phyloP scores from a whole-genome alignment of 2,888 invertebrate genomes.

The Cyclophora albipunctata region DNA sequence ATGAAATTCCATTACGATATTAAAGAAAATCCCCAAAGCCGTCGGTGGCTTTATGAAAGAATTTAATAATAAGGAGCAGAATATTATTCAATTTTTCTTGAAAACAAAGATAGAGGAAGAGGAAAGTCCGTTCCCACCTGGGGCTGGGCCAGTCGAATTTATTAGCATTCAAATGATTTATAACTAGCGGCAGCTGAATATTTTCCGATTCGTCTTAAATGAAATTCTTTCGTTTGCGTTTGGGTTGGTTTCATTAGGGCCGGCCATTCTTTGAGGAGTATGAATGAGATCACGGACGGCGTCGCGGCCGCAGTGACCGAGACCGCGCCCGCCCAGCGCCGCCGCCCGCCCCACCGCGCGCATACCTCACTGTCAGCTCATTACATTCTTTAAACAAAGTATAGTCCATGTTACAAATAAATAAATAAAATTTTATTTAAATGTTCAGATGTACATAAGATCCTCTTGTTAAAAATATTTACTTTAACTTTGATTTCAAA shows the following conservation, averaged over 20 bases:
- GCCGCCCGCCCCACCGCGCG: no score
- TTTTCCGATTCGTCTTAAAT: slow-evolving; percentile 74
- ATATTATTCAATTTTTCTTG: slow-evolving; percentile 66
- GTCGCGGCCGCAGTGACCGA: neutral
- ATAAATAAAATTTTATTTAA: no score
- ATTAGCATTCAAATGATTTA: slow-evolving; percentile 76
- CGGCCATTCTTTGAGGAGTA: no score
- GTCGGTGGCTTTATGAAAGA: slow-evolving; percentile 62
- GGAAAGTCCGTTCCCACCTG: slow-evolving; percentile 68
- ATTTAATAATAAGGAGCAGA: slow-evolving; percentile 68
- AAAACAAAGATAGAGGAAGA: slow-evolving; percentile 67
- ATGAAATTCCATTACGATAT: slow-evolving; percentile 67
- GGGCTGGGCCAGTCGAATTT: slow-evolving; percentile 68
- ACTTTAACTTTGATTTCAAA: no score
- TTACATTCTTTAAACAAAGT: no score
- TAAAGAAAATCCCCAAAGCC: slow-evolving; percentile 63
- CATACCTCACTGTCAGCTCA: no score
- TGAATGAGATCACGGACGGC: slow-evolving; percentile 2
- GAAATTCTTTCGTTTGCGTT: slow-evolving; percentile 72
- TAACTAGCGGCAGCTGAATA: slow-evolving; percentile 74
- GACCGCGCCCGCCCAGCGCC: no score
- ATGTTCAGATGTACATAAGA: no score
- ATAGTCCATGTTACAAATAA: no score
- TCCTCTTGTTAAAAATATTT: no score
- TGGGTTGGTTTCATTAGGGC: slow-evolving; percentile 69